Evolutionary conservation across 2,797 vertebrate species (phyloP).

Genomic region (Channa striata): DNA sequence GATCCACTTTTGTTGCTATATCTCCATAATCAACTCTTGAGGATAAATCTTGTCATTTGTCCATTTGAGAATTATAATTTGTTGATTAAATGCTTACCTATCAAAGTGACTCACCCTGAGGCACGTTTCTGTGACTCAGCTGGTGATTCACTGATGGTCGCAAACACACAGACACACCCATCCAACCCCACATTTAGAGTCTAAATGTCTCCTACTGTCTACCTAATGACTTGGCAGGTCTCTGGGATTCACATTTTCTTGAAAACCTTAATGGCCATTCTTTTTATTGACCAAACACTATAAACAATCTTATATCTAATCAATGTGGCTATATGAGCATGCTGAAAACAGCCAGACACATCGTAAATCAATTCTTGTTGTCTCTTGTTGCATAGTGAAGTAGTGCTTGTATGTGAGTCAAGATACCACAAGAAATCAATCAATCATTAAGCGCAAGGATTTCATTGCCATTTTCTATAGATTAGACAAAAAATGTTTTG

Average conservation of each 20-base stretch:
- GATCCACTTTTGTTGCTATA: slow-evolving; percentile 41
- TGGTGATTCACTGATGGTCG: slow-evolving; percentile 35
- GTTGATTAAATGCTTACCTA: slow-evolving; percentile 34
- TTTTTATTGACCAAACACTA: slow-evolving; percentile 21
- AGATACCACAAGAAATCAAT: neutral
- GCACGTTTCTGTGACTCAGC: slow-evolving; percentile 63
- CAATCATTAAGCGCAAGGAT: neutral
- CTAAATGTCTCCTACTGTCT: slow-evolving; percentile 19
- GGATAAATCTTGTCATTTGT: slow-evolving; percentile 64
- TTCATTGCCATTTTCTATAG: neutral
- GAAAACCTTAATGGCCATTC: slow-evolving; percentile 6
- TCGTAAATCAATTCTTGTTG: slow-evolving; percentile 44
- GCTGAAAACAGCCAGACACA: slow-evolving; percentile 32
- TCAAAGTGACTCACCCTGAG: slow-evolving; percentile 66
- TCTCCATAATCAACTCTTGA: slow-evolving; percentile 46
- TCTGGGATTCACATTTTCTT: neutral
- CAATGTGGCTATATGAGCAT: slow-evolving; percentile 2
- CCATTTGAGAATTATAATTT: slow-evolving; percentile 67
- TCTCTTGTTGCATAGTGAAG: slow-evolving; percentile 8
- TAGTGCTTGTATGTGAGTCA: neutral
- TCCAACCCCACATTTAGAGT: neutral
- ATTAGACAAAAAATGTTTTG: neutral
- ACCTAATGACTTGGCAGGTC: slow-evolving; percentile 14
- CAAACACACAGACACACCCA: slow-evolving; percentile 1
- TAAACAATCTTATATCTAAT: slow-evolving; percentile 30